These are phyloP conservation scores for Neopelma chrysocephalum DNA, from an alignment of 2,797 vertebrate genomes.

Conservation along the genomic window DNA sequence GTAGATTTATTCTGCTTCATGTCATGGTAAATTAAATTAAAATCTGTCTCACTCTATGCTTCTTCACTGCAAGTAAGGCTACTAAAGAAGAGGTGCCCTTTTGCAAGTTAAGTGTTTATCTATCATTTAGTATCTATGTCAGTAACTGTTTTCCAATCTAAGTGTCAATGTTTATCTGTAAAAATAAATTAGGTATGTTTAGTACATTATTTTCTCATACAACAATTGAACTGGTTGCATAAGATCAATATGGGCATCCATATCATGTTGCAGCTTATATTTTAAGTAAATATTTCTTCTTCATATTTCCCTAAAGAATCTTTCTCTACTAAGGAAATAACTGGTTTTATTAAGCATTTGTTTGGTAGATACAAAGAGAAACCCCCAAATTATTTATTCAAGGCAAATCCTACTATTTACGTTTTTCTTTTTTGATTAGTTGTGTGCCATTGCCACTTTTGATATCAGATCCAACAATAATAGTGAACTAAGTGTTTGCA, in stretches of 20 bases:
- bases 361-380: background rate
- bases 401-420: background rate
- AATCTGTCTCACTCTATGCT: background rate
- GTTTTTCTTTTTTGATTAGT: background rate
- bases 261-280: background rate
- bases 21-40: background rate
- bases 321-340: background rate
- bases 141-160: background rate
- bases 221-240: background rate
- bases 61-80: background rate
- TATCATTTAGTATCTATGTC: background rate
- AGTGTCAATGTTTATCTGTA: background rate
- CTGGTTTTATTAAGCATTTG: background rate
- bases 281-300: background rate
- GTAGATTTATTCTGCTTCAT: background rate
- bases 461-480: background rate
- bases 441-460: background rate
- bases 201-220: background rate
- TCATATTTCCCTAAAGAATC: background rate
- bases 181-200: background rate
- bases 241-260: background rate
- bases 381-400: background rate
- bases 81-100: background rate
- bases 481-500: background rate
- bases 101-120: background rate